These are phyloP conservation scores for Cheilosia vernalis DNA, from an alignment of 2,888 invertebrate species.

Conservation along the genomic window DNA sequence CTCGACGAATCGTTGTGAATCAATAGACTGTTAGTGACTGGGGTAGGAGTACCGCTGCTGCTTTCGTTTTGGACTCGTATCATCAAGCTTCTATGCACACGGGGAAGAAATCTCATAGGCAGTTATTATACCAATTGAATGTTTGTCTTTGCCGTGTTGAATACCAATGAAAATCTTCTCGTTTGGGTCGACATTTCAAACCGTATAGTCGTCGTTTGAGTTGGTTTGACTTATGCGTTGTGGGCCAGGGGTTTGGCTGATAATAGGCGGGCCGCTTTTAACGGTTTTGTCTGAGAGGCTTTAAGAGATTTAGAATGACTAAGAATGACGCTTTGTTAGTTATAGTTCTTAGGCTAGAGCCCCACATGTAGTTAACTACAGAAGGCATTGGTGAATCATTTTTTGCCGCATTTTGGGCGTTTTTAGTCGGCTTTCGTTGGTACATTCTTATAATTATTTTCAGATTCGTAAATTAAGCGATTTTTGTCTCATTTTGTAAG, in stretches of 20 bases:
- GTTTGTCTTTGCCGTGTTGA: slow-evolving; percentile 72
- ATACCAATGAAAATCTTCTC: slow-evolving; percentile 68
- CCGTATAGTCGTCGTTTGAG: slow-evolving; percentile 32
- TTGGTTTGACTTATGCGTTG: slow-evolving; percentile 30
- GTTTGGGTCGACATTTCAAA: slow-evolving; percentile 42
- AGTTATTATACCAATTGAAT: slow-evolving; percentile 75
- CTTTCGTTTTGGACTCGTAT: slow-evolving; percentile 9
- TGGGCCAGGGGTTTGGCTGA: slow-evolving; percentile 13
- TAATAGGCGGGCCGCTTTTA: not conserved
- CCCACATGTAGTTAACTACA: too few species aligned
- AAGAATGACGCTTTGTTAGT: too few species aligned
- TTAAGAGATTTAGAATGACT: too few species aligned
- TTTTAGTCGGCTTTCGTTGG: too few species aligned
- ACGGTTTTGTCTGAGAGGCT: not conserved
- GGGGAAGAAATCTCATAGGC: slow-evolving; percentile 66
- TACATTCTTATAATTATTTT: too few species aligned
- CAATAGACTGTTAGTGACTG: slow-evolving; percentile 57
- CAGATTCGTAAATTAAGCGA: too few species aligned
- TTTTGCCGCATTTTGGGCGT: too few species aligned
- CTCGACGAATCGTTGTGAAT: slow-evolving; percentile 55
- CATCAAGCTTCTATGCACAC: slow-evolving; percentile 28
- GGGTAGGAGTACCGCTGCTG: not conserved
- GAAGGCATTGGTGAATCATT: too few species aligned
- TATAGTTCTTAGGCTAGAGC: too few species aligned
- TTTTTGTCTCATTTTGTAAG: too few species aligned